Evolutionary conservation across 2,888 invertebrate genomes (phyloP), one percentile per base, ranked within the genome.

Genomic region (Syrphus vitripennis): DNA sequence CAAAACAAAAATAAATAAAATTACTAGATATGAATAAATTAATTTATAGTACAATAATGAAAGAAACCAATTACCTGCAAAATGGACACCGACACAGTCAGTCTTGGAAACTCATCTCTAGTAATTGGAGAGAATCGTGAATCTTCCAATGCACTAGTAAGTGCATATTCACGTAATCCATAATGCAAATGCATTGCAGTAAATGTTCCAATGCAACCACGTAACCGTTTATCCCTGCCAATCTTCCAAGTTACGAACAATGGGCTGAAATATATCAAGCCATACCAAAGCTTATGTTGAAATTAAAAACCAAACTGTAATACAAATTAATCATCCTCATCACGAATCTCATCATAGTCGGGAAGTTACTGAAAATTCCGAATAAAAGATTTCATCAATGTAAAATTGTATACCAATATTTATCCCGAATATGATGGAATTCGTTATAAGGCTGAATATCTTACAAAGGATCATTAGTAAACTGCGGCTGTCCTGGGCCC

Each of bases 181-280:
- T 96, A 95, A 92, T 99, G 98, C 90, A 99, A 95, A 92, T 97
- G 97, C 96, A 98, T 97, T 75, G 98, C 97, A 92, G 97, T 98
- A 93, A 99, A 99, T 63, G 99, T 99, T 83, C 99, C 99, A 91
- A 99, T 99, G 93, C 99, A 99, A 67, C 99, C 99, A 88, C 99
- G 95, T 87, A 99, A 94, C 88, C 98, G 95, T 91, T 97, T 96
- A 91, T 98, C 98, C 91, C 97, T 96, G 70, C 99, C 99, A 91
- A 98, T 98, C 93, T 98, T 97, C 99, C 99, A 99, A 87, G 99
- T 99, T 88, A 99, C 99, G 94, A 99, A 99, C 91, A 99, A 94
- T 75, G 99, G 99, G 93, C 98, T 98, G 93, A 87, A 94, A 94
- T 90, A 29, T 31, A 76, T 7, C 29, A 72, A 72, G 78, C 31